Percentiles rank a stretch among this genome's conserved stretches.
Conservation (phyloP, 2,888 invertebrate genomes). For the Protodeltote pygarga region DNA sequence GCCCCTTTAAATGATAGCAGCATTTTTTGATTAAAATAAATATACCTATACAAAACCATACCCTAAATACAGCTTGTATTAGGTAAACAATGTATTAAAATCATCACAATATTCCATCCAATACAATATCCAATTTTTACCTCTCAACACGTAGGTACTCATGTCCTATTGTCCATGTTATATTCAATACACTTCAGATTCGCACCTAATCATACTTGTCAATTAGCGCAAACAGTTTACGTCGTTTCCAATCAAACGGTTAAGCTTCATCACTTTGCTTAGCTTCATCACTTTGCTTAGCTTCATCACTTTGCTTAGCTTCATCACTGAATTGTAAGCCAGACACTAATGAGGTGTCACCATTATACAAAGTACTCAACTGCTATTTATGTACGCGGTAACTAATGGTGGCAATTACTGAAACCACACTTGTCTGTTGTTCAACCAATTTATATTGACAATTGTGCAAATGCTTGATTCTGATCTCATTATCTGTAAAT, state of each 20-base stretch:
- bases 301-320: slow-evolving; percentile 4
- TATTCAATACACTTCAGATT: too few species aligned
- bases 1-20: too few species aligned
- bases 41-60: too few species aligned
- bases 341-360: slow-evolving; percentile 15
- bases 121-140: too few species aligned
- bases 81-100: too few species aligned
- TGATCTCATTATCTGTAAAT: not conserved
- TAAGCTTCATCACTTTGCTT: slow-evolving; percentile 1
- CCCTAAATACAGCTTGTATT: too few species aligned
- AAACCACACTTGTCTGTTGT: slow-evolving; percentile 5
- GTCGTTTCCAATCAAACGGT: slow-evolving; percentile 2
- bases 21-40: too few species aligned
- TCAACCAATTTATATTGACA: slow-evolving; percentile 1
- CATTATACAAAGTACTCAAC: not conserved
- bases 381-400: slow-evolving; percentile 1
- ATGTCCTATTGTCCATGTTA: too few species aligned
- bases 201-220: too few species aligned
- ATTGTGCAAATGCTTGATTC: not conserved
- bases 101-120: too few species aligned
- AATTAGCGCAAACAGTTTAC: not conserved
- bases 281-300: not conserved
- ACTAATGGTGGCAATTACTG: slow-evolving; percentile 4
- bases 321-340: slow-evolving; percentile 3
- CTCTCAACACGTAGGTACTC: too few species aligned